phyloP scores from a whole-genome alignment of 1,140 invertebrate species.

The Reticulitermes speratus region DNA sequence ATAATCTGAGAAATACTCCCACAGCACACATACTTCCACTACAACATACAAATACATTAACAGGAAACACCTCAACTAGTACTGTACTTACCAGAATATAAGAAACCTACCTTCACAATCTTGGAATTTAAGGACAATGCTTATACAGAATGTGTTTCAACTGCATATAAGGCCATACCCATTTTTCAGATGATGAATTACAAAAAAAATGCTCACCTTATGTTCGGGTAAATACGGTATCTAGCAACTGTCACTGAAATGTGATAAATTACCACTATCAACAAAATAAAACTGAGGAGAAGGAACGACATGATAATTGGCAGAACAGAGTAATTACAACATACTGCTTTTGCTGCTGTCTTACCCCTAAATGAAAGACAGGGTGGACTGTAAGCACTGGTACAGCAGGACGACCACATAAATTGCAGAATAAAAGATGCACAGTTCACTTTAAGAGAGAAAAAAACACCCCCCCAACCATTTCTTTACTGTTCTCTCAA shows the following conservation, averaged over 20 bases:
- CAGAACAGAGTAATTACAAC: neutral
- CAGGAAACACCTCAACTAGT: neutral
- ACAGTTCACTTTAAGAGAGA: neutral
- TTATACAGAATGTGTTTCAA: too few relatives aligned
- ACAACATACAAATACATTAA: neutral
- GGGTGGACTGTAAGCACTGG: neutral
- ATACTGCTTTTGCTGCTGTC: neutral
- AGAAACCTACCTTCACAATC: too few relatives aligned
- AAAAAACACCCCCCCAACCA: neutral
- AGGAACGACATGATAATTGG: too few relatives aligned
- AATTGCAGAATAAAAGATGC: neutral
- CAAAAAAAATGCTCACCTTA: too few relatives aligned
- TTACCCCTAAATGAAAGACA: neutral
- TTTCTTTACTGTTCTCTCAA: neutral
- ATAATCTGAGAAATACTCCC: neutral
- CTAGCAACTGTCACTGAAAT: too few relatives aligned
- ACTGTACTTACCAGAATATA: too few relatives aligned
- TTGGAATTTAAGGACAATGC: too few relatives aligned
- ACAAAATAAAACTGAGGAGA: too few relatives aligned
- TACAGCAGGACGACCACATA: neutral
- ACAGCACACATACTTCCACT: neutral
- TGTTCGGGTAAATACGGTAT: too few relatives aligned
- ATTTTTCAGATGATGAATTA: too few relatives aligned
- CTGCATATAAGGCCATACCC: too few relatives aligned
- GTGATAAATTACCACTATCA: too few relatives aligned